Evolutionary conservation across 2,888 invertebrate species (phyloP).

Genomic region (Amblyteles armatorius): DNA sequence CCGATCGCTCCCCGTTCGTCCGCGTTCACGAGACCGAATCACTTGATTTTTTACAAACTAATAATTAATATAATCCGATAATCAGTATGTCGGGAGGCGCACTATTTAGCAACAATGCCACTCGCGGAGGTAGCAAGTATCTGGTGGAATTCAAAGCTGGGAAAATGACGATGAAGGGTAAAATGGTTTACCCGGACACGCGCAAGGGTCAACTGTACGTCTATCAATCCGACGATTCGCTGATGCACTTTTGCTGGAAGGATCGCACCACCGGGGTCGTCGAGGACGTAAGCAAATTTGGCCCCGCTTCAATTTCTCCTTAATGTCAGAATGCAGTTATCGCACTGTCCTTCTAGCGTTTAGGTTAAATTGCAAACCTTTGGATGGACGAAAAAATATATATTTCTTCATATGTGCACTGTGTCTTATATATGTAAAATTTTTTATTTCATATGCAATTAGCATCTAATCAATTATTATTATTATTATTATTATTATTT

Average conservation of each 20-base stretch:
- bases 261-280: conserved; percentile 96
- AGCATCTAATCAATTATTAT: no score
- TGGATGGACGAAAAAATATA: background rate
- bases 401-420: background rate
- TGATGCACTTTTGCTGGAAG: conserved; percentile 99
- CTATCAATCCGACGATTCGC: conserved; percentile 97
- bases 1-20: conserved; percentile 17
- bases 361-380: background rate
- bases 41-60: background rate
- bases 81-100: conserved; percentile 87
- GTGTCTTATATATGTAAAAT: no score
- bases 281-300: conserved; percentile 90
- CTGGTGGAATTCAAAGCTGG: conserved; percentile 98
- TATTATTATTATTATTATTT: no score
- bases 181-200: conserved; percentile 97
- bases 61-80: background rate
- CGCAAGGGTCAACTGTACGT: conserved; percentile 98
- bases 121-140: conserved; percentile 94
- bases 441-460: no score
- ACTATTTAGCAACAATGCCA: conserved; percentile 91
- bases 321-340: background rate
- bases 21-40: background rate
- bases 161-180: conserved; percentile 97
- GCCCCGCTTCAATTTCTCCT: background rate
- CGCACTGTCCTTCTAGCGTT: background rate